Conservation (phyloP, 2,797 vertebrate genomes). For the Cyclura pinguis region DNA sequence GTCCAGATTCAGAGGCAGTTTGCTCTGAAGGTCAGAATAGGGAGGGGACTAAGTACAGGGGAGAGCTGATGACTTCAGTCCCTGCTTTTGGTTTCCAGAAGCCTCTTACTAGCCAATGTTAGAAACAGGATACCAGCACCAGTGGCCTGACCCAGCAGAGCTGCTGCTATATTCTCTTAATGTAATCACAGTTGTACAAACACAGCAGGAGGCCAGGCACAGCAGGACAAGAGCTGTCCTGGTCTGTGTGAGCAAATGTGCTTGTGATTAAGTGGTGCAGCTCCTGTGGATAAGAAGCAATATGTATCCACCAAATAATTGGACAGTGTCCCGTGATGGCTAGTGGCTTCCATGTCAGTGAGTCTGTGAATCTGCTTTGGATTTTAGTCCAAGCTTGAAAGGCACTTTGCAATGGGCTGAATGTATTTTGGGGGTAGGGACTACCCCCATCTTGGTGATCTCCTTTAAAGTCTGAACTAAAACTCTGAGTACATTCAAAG, state of each 20-base stretch:
- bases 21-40: not conserved
- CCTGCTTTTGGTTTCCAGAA: not conserved
- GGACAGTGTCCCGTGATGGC: too few relatives aligned
- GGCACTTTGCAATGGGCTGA: too few relatives aligned
- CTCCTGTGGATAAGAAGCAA: not conserved
- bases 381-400: too few relatives aligned
- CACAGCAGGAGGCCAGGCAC: not conserved
- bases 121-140: not conserved
- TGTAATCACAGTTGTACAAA: not conserved
- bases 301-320: not conserved
- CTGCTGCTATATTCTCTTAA: not conserved
- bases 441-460: too few relatives aligned
- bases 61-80: not conserved
- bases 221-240: too few relatives aligned
- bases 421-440: too few relatives aligned
- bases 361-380: too few relatives aligned
- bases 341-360: too few relatives aligned
- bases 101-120: not conserved
- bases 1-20: not conserved
- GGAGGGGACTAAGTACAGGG: not conserved
- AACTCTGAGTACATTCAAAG: too few relatives aligned
- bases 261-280: not conserved
- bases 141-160: not conserved
- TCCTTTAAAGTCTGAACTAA: too few relatives aligned
- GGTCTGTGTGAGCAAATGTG: not conserved